Percentiles rank a stretch among this genome's conserved stretches.
These are phyloP conservation scores for Orientallactaga sibirica DNA, from an alignment of 2,797 vertebrate genomes.

Conservation along the genomic window DNA sequence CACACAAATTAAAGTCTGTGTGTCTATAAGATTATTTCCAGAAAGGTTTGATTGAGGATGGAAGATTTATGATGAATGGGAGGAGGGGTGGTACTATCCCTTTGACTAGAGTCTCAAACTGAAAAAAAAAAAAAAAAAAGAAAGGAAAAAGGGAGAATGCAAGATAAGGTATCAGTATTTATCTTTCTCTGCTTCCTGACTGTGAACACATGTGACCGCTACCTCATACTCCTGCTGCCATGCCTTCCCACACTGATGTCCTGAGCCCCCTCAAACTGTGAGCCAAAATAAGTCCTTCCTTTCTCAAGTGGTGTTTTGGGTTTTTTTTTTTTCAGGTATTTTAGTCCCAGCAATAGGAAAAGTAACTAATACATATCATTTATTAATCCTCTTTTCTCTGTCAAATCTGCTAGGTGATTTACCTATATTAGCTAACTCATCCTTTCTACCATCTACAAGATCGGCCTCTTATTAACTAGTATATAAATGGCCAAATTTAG, in stretches of 20 bases:
- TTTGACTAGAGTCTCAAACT: background rate
- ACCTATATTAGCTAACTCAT: background rate
- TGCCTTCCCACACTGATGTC: background rate
- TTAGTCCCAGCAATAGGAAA: background rate
- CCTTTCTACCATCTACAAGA: background rate
- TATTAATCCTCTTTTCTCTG: background rate
- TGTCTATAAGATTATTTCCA: background rate
- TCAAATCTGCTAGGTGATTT: background rate
- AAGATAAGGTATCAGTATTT: too few relatives aligned
- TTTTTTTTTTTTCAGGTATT: too few relatives aligned
- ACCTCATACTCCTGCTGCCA: background rate
- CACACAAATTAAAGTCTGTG: background rate
- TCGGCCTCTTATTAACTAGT: background rate
- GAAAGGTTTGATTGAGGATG: background rate
- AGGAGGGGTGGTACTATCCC: background rate
- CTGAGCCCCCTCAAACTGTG: background rate
- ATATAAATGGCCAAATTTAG: background rate
- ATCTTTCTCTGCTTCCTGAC: too few relatives aligned
- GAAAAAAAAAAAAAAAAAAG: background rate
- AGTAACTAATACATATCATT: background rate
- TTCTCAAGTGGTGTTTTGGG: too few relatives aligned
- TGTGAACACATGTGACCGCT: background rate
- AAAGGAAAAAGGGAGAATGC: background rate
- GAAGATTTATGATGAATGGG: too few relatives aligned
- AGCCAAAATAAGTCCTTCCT: background rate